A percentile compares a stretch with the other conserved stretches of the same genome.
Conservation (phyloP, 2,888 invertebrate genomes). For the Lithophane ornitopus region DNA sequence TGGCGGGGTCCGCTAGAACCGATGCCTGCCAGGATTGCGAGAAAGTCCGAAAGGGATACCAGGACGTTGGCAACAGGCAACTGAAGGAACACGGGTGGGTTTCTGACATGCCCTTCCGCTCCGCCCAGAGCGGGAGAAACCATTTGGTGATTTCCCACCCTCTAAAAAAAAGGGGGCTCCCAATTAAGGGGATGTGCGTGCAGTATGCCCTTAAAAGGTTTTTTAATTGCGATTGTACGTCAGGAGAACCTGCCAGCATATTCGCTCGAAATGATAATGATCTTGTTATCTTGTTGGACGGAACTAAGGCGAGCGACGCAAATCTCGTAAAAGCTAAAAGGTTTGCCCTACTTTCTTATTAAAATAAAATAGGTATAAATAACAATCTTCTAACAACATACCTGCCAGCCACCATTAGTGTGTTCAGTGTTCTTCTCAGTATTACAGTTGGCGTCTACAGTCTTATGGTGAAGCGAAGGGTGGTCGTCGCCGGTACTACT, state of each 20-base stretch:
- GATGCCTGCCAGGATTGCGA: no score
- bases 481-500: slow-evolving; percentile 89
- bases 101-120: no score
- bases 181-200: not conserved
- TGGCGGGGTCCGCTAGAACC: no score
- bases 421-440: slow-evolving; percentile 76
- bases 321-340: not conserved
- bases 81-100: no score
- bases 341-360: not conserved
- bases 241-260: slow-evolving; percentile 37
- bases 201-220: no score
- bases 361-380: not conserved
- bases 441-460: slow-evolving; percentile 85
- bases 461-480: slow-evolving; percentile 82
- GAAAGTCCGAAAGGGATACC: no score
- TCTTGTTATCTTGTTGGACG: not conserved
- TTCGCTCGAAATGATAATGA: not conserved
- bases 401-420: slow-evolving; percentile 86
- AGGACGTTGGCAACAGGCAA: no score
- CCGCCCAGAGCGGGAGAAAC: no score
- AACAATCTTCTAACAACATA: not conserved
- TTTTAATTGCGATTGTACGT: not conserved
- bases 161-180: no score
- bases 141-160: no score
- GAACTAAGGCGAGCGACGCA: not conserved